These are phyloP conservation scores for Cichlasoma orientale DNA, from an alignment of 2,797 vertebrate genomes.

Conservation along the genomic window DNA sequence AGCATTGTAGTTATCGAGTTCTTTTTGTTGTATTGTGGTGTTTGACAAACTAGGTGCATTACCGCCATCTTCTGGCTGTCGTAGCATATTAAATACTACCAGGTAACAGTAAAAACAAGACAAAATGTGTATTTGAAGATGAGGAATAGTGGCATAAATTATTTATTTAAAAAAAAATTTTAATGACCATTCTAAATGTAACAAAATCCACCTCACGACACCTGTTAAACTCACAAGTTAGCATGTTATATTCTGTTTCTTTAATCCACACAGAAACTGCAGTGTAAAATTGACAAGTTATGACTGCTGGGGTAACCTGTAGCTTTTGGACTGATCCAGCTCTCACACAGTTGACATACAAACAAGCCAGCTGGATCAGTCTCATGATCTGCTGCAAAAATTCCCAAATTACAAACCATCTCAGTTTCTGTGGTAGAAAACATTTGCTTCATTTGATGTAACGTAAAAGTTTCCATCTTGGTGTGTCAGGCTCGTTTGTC, in stretches of 20 bases:
- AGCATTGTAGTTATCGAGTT: no score
- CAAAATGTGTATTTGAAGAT: neutral
- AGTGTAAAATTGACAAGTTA: neutral
- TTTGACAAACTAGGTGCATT: neutral
- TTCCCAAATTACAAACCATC: neutral
- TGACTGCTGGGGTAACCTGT: neutral
- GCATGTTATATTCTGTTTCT: neutral
- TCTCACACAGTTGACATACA: neutral
- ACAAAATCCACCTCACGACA: neutral
- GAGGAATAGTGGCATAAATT: neutral
- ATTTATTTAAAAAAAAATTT: neutral
- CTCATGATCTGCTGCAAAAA: no score
- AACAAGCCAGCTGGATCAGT: neutral
- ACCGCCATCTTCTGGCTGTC: neutral
- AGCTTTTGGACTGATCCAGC: neutral
- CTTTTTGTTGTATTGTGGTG: neutral
- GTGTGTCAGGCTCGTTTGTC: neutral
- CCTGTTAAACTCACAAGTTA: neutral
- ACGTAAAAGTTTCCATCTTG: neutral
- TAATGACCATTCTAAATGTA: neutral
- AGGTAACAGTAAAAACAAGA: neutral
- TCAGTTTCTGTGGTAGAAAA: neutral
- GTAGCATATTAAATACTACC: neutral
- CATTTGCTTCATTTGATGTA: neutral
- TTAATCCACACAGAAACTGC: neutral